Base-by-base conservation (phyloP, 2,113 vertebrate genomes). In the Salvator merianae region DNA sequence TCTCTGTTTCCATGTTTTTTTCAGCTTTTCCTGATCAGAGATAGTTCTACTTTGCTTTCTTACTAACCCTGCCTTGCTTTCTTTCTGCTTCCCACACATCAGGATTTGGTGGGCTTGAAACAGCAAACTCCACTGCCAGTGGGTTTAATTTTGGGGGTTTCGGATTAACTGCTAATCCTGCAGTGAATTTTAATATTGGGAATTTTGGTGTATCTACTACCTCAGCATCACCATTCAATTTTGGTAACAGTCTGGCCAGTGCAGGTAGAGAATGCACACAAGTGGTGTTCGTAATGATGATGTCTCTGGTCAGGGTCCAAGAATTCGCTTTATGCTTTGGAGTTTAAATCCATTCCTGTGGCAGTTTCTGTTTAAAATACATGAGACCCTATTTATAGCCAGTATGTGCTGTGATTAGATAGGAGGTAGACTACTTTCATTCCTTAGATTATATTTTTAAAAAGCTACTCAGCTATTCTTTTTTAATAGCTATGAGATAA, bases 61-160 rank as follows among this genome's bases (percentile, higher is more conserved):
- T 87, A 94, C 92, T 95, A 97, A 97, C 89, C 89, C 88, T 90
- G n/a, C 96, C 90, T 97, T 92, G 92, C 92, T 96, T 91, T 94
- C 90, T 95, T 90, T 91, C 94, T 96, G 93, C 96, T 94, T 94
- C 93, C 84, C 87, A 87, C 96, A 95, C 90, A 91, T 95, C 97
- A 99, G 98, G 98, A 98, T 99, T 99, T 97, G 98, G 97, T 97
- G 98, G 98, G 96, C 97, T 99, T 95, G 98, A 98, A 96, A 95
- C 98, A 87, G 96, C 97, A 96, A 97, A 94, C 97, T 97, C 97
- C 94, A 96, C 96, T 90, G 95, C 97, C 95, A 97, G 97, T 97
- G 98, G 97, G 96, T 99, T 99, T 98, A 99, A 97, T 98, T 99
- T 99, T 98, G 98, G 98, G 97, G 98, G 98, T 95, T 98, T 99